These are phyloP conservation scores for Parnassius mnemosyne DNA, from an alignment of 2,888 invertebrate species.

Conservation along the genomic window DNA sequence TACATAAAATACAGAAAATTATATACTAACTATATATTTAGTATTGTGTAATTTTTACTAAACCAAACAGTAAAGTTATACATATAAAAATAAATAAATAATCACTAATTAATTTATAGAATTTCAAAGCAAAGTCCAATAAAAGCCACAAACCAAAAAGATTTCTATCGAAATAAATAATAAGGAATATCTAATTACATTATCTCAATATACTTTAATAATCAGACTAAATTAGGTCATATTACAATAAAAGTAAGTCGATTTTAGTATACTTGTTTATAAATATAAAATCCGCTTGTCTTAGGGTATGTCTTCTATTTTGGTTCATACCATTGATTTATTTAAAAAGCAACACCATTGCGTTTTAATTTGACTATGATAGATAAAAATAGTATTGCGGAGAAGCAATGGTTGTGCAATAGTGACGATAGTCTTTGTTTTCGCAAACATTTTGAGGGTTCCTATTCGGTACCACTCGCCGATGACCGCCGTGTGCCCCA, in stretches of 20 bases:
- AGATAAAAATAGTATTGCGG: neutral
- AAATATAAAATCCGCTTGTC: constrained; percentile 5
- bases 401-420: constrained; percentile 13
- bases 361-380: neutral
- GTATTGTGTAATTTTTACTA: no score
- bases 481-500: constrained; percentile 73
- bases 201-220: constrained; percentile 6
- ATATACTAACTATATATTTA: no score
- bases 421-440: neutral
- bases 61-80: no score
- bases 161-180: constrained; percentile 24
- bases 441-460: constrained; percentile 36
- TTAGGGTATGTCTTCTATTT: constrained; percentile 7
- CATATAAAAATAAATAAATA: no score
- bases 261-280: neutral
- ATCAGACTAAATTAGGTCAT: neutral
- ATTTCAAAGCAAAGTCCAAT: constrained; percentile 7
- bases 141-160: constrained; percentile 23
- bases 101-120: no score
- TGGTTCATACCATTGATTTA: neutral
- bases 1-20: no score
- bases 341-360: constrained; percentile 6
- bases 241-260: neutral
- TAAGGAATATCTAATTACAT: constrained; percentile 28
- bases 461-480: constrained; percentile 71